Conservation (phyloP, 2,888 invertebrate species). For the Lutraria lutraria region DNA sequence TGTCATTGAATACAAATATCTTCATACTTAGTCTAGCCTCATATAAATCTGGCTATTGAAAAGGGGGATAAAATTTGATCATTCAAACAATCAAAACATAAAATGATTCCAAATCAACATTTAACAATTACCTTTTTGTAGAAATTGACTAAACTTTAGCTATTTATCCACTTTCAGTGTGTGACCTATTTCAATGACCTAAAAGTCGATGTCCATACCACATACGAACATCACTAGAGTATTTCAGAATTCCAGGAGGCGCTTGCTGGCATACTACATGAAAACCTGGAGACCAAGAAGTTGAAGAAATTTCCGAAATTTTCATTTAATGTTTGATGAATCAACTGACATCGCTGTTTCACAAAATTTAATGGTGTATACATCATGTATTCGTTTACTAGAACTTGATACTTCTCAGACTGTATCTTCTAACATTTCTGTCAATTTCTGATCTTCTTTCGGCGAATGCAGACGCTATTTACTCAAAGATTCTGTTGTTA, state of each 20-base stretch:
- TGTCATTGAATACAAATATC: too few species aligned
- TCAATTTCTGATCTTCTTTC: background rate
- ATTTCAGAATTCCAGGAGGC: background rate
- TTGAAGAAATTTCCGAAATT: too few species aligned
- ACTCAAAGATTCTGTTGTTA: background rate
- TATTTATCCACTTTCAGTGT: too few species aligned
- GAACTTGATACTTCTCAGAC: slow-evolving; percentile 29
- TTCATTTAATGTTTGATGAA: slow-evolving; percentile 49
- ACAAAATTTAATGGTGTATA: slow-evolving; percentile 56
- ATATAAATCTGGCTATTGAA: too few species aligned
- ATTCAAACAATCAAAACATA: too few species aligned
- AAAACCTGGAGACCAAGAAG: too few species aligned
- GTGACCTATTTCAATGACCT: background rate
- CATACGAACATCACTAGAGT: background rate
- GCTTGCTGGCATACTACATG: too few species aligned
- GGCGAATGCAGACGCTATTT: slow-evolving; percentile 31
- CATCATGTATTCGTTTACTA: slow-evolving; percentile 38
- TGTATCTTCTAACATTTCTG: slow-evolving; percentile 18
- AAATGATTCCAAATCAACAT: too few species aligned
- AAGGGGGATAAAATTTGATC: too few species aligned
- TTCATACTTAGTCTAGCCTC: too few species aligned
- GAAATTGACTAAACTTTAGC: too few species aligned
- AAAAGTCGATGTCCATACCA: background rate
- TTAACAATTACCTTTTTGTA: too few species aligned
- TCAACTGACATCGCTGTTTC: slow-evolving; percentile 44